Evolutionary conservation across 2,113 vertebrate genomes (phyloP).

Genomic region (Hemiscyllium ocellatum): DNA sequence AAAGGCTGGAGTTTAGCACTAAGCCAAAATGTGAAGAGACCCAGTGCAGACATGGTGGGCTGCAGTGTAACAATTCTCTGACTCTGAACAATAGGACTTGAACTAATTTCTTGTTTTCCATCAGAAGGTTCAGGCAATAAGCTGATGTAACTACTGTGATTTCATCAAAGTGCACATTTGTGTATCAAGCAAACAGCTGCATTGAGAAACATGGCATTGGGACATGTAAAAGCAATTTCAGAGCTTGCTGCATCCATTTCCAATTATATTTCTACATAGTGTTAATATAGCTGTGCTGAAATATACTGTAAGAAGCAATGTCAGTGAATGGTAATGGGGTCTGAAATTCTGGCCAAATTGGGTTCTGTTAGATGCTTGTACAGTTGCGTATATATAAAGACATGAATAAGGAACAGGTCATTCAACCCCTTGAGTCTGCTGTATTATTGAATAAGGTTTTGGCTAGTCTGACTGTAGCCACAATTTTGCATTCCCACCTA

Average conservation of each 20-base stretch:
- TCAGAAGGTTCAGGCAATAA: not conserved
- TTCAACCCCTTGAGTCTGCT: no score
- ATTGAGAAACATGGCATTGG: conserved; percentile 28
- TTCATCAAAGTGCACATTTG: conserved; percentile 7
- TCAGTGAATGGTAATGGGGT: not conserved
- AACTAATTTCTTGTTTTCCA: not conserved
- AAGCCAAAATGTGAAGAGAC: no score
- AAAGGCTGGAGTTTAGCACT: no score
- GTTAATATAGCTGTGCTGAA: not conserved
- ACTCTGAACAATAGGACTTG: not conserved
- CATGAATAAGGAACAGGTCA: no score
- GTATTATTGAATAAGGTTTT: no score
- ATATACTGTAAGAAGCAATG: not conserved
- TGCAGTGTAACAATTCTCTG: not conserved
- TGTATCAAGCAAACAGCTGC: not conserved
- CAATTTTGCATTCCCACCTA: no score
- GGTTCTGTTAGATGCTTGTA: not conserved
- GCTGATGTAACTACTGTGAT: conserved; percentile 23
- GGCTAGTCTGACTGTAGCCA: no score
- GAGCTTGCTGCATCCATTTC: not conserved
- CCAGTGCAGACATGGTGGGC: no score
- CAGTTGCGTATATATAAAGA: no score
- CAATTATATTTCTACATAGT: not conserved
- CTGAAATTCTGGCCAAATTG: not conserved
- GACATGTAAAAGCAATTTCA: not conserved